phyloP scores from a whole-genome alignment of 2,888 invertebrate genomes.

The Parnassius smintheus region DNA sequence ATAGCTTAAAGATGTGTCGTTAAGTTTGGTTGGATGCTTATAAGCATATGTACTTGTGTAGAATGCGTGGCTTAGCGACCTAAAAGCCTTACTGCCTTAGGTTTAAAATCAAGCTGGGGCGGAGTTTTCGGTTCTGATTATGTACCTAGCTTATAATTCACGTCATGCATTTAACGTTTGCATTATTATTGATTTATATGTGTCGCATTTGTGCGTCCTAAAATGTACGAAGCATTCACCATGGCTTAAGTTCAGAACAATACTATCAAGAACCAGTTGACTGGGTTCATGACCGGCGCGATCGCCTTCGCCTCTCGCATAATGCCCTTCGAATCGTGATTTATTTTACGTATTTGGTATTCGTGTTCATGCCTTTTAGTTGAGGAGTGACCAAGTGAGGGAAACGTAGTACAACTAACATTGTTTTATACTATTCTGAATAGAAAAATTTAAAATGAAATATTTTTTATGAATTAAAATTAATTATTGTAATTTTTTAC shows the following conservation, averaged over 20 bases:
- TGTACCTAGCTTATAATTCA: too few relatives aligned
- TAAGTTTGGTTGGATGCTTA: too few relatives aligned
- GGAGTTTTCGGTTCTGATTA: too few relatives aligned
- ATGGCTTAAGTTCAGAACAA: conserved; percentile 46
- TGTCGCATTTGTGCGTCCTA: not conserved
- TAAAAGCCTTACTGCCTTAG: too few relatives aligned
- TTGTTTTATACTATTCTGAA: not conserved
- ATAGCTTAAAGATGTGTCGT: too few relatives aligned
- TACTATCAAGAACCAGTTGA: conserved; percentile 70
- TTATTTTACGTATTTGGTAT: conserved; percentile 41
- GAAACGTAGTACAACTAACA: conserved; percentile 16
- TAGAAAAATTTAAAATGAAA: too few relatives aligned
- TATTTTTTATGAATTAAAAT: too few relatives aligned
- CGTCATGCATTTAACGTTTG: too few relatives aligned
- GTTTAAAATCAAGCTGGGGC: too few relatives aligned
- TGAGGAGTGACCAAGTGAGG: conserved; percentile 50
- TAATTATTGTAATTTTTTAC: too few relatives aligned
- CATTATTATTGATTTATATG: not conserved
- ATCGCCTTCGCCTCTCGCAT: conserved; percentile 57
- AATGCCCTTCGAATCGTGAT: conserved; percentile 57
- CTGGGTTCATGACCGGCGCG: conserved; percentile 71
- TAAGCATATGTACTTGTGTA: too few relatives aligned
- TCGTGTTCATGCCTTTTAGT: conserved; percentile 27
- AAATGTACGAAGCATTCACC: conserved; percentile 6
- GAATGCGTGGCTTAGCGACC: too few relatives aligned